A percentile compares a stretch with the other conserved stretches of the same genome.
Evolutionary conservation across 2,888 invertebrate genomes (phyloP).

Genomic region (Antheraea assamensis): DNA sequence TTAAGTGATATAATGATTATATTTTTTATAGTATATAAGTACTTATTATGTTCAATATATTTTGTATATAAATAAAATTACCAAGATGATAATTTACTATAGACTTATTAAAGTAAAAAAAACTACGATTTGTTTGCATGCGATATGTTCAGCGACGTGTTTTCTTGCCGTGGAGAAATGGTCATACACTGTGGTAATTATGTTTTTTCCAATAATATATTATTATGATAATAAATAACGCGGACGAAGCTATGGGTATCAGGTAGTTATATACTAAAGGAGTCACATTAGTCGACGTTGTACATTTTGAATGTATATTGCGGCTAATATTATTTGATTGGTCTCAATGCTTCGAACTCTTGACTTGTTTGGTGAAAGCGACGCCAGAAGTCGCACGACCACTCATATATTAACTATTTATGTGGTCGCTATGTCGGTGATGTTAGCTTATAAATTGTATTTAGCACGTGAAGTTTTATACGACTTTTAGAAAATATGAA

Average conservation of each 20-base stretch:
- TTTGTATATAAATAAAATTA: too few species aligned
- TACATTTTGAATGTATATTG: neutral
- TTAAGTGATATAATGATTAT: too few species aligned
- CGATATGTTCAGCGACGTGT: too few species aligned
- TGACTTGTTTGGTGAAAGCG: slow-evolving; percentile 22
- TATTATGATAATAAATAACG: neutral
- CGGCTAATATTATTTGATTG: slow-evolving; percentile 10
- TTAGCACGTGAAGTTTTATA: neutral
- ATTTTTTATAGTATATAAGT: too few species aligned
- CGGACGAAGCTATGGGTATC: too few species aligned
- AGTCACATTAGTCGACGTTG: neutral
- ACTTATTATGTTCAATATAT: too few species aligned
- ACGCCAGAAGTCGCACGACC: slow-evolving; percentile 8
- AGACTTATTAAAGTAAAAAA: too few species aligned
- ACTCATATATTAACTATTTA: neutral
- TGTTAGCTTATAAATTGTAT: neutral
- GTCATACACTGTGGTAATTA: too few species aligned
- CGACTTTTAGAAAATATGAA: too few species aligned
- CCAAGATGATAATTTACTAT: too few species aligned
- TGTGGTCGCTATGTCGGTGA: neutral
- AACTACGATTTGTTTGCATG: too few species aligned
- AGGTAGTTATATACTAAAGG: neutral
- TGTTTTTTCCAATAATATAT: neutral
- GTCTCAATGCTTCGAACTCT: slow-evolving; percentile 6
- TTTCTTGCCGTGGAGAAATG: too few species aligned